Evolutionary conservation across 2,888 invertebrate species (phyloP), one percentile per base, ranked within the genome.

Genomic region (Ochropleura plecta): DNA sequence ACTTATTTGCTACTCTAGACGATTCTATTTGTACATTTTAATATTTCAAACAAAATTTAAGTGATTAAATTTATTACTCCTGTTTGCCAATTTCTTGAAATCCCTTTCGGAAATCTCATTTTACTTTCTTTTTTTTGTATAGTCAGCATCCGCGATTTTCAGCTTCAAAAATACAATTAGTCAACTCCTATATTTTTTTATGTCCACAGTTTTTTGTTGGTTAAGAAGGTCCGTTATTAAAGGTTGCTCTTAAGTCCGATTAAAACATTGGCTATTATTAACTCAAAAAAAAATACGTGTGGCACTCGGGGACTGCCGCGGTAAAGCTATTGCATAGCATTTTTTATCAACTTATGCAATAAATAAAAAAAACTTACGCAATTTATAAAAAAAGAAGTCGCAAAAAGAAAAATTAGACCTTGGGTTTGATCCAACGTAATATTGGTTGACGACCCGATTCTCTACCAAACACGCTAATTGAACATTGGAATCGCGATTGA

Each of bases 1-100:
- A 76, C 70, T 70, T 66, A 76, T 76, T 78, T 77, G 76, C 68
- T 62, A 66, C 78, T 76, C 79, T 62, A 68, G 73, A 86, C 69
- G 73, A 84, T 88, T 85, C 73, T 81, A 79, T 85, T 81, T 77
- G 49, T 57, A 75, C 53, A 74, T 78, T 87, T 81, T 82, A 82
- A 83, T 84, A 78, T 85, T 78, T 66, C 62, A 62, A n/a, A 60
- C 80, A 66, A 46, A 70, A 79, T 70, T 66, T n/a, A 72, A 68
- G 63, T 68, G 40, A 76, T 78, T 74, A 70, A 78, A 82, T 87
- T 79, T 64, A 82, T 79, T 70, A 63, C 53, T 79, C 57, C 9
- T 55, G 44, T 59, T 66, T 62, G n/a, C 70, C 63, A 64, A 48
- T 63, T 73, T 73, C 14, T 70, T 72, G 57, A 70, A 60, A 67